phyloP scores from a whole-genome alignment of 1,140 invertebrate species.

The Mactra quadrangularis region DNA sequence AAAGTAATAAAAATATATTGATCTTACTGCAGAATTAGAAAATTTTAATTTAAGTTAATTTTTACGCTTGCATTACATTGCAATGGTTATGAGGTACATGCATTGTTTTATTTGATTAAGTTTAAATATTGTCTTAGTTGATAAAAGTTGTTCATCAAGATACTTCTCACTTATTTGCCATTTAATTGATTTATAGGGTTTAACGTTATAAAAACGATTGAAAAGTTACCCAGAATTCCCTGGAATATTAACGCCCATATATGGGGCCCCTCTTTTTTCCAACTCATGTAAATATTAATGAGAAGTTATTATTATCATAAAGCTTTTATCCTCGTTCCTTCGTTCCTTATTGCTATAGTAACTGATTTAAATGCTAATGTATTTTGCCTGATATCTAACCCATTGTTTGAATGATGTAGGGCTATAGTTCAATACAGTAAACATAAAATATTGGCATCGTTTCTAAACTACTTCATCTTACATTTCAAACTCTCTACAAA shows the following conservation, averaged over 20 bases:
- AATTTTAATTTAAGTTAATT: too few species aligned
- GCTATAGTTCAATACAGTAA: constrained; percentile 47
- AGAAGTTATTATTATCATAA: constrained; percentile 50
- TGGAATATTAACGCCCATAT: constrained; percentile 17
- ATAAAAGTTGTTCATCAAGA: not conserved
- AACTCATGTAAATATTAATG: constrained; percentile 59
- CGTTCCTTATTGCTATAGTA: constrained; percentile 48
- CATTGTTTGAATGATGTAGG: constrained; percentile 54
- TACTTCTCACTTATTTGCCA: not conserved
- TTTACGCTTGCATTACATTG: too few species aligned
- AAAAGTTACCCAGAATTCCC: not conserved
- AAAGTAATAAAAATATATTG: too few species aligned
- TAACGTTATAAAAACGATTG: not conserved
- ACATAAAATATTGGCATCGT: not conserved
- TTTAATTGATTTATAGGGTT: not conserved
- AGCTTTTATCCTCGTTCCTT: constrained; percentile 47
- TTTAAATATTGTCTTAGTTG: too few species aligned
- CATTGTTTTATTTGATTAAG: too few species aligned
- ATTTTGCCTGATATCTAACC: constrained; percentile 59
- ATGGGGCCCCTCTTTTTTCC: constrained; percentile 36
- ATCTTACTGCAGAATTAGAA: too few species aligned
- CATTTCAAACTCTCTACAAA: constrained; percentile 8
- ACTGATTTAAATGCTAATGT: constrained; percentile 63
- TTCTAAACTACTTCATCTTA: constrained; percentile 26
- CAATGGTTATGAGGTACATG: too few species aligned